Base-by-base conservation (phyloP, 2,888 invertebrate genomes). In the Neoascia interrupta region DNA sequence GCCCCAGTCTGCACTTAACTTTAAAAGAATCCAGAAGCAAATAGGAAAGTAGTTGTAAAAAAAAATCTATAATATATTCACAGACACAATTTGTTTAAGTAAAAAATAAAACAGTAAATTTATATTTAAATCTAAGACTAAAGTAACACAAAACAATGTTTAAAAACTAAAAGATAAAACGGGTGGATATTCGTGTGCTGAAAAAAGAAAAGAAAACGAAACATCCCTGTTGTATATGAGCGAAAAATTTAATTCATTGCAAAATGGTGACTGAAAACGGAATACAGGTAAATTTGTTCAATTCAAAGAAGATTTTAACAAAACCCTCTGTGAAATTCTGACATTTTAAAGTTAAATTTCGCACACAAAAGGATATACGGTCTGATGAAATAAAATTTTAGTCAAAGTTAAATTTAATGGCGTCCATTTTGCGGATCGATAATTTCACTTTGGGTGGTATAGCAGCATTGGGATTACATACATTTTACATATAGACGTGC, bases 211-310 rank as follows among this genome's bases (percentile, higher is more conserved):
- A 31, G 8, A 31, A 31, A 31, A 31, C 4, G 8, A 31, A 26
- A 26, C 10, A 15, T n/a, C n/a, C n/a, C n/a, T n/a, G n/a, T n/a
- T n/a, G n/a, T n/a, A n/a, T n/a, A n/a, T n/a, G n/a, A n/a, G n/a
- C n/a, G n/a, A n/a, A 23, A 13, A 54, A 39, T 21, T 5, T 11
- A 28, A 45, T 39, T 31, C 18, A 51, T n/a, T 37, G 11, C 41
- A 86, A 87, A 85, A 89, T 89, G 89, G 89, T 89, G 79, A 89
- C 89, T 61, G 89, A 89, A 85, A 89, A 88, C 83, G 89, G 89
- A 86, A 85, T 86, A 74, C 89, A 89, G 89, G 89, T 89, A 89
- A 83, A 53, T 49, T 5, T 53, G n/a, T 28, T 28, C 34, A 43
- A 47, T 10, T 18, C n/a, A n/a, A n/a, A n/a, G n/a, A n/a, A n/a